phyloP scores from a whole-genome alignment of 1,140 invertebrate species.

The Apis florea region DNA sequence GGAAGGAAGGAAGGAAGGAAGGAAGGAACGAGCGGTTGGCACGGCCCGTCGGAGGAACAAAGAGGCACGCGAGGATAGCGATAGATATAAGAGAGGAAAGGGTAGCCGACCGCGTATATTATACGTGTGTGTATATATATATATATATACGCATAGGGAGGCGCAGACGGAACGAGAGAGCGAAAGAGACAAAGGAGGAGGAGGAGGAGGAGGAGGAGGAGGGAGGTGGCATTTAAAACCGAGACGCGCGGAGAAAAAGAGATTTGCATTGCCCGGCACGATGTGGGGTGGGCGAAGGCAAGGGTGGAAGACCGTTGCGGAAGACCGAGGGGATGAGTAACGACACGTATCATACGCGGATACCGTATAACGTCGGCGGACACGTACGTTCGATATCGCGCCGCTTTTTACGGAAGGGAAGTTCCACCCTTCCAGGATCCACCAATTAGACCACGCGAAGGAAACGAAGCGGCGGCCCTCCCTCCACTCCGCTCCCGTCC shows the following conservation, averaged over 20 bases:
- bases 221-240: slow-evolving; percentile 76
- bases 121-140: no score
- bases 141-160: slow-evolving; percentile 11
- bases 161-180: slow-evolving; percentile 57
- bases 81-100: slow-evolving; percentile 62
- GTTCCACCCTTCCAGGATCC: slow-evolving; percentile 63
- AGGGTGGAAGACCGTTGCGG: slow-evolving; percentile 47
- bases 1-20: slow-evolving; percentile 48
- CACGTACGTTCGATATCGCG: slow-evolving; percentile 71
- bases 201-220: slow-evolving; percentile 56
- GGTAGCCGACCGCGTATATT: slow-evolving; percentile 59
- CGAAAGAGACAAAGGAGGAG: slow-evolving; percentile 47
- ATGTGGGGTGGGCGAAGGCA: slow-evolving; percentile 47
- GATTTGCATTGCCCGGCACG: slow-evolving; percentile 72
- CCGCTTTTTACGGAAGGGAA: slow-evolving; percentile 64
- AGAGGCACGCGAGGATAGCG: slow-evolving; percentile 4
- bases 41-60: slow-evolving; percentile 48
- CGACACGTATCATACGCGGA: slow-evolving; percentile 72
- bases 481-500: neutral
- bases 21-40: slow-evolving; percentile 48
- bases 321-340: slow-evolving; percentile 66
- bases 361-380: slow-evolving; percentile 66
- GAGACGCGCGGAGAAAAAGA: slow-evolving; percentile 76
- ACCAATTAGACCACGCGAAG: slow-evolving; percentile 68
- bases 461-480: slow-evolving; percentile 38